Base-by-base conservation (phyloP, 2,113 vertebrate species). In the Callospermophilus lateralis region DNA sequence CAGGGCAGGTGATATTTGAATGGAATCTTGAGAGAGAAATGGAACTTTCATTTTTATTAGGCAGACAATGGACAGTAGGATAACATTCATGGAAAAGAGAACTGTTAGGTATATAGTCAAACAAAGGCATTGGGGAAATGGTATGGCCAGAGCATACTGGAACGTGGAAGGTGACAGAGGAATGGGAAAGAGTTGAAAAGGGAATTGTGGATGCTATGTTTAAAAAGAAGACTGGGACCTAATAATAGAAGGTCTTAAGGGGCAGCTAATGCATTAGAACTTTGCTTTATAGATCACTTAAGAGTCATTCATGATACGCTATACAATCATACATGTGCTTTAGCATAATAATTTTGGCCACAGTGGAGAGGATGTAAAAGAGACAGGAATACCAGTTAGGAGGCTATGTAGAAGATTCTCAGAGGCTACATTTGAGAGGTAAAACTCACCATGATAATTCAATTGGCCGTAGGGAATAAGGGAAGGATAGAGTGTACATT, bases 21-120 rank as follows among this genome's bases (percentile, higher is more conserved):
- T 34, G 39, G 53, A 93, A 78, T 1, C n/a, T 58, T 93, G 89
- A 94, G 95, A 73, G 72, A 81, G 32, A 10, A 84, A 86, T 15
- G 86, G 28, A 12, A 15, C 26, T 42, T 42, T 48, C 32, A 78
- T 68, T 85, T 86, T 77, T 53, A 68, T 24, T 53, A 78, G 67
- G 30, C 20, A 24, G 39, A 61, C 26, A 51, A 48, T n/a, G 45
- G n/a, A 28, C 3, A 61, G 19, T 76, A 90, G 6, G 15, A 79
- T 70, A 79, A 34, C 65, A 58, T 51, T 58, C 34, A 16, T 42
- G 68, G 12, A 74, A 48, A 70, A 90, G 13, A 74, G 5, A 88
- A 65, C 8, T 37, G 34, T 17, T 78, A 85, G 61, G 32, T 72
- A 55, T 10, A 79, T 0, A 58, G 42, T 28, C n/a, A 48, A 6